Evolutionary conservation across 2,888 invertebrate genomes (phyloP), one percentile per base, ranked within the genome.

Genomic region (Dyspetes luteomarginatus): DNA sequence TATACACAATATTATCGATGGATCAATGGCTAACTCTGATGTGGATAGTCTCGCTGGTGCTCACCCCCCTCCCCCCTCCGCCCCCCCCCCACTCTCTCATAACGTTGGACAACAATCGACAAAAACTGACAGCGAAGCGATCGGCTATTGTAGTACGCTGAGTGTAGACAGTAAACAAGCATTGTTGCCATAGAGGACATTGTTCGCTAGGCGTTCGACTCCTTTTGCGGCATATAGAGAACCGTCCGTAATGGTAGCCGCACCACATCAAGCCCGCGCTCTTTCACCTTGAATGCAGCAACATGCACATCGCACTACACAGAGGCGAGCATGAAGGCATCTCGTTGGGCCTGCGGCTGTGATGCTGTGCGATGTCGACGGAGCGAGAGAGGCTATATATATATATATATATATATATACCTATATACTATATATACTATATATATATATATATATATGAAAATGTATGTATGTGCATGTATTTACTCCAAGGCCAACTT

Each of bases 101-200:
- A 82, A 84, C 76, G 83, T 82, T 75, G 84, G 84, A 83, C 85
- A 88, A 87, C 86, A 90, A 88, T 89, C 87, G 90, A 88, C 88
- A 90, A 90, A 90, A 90, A 89, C 90, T 89, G 89, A 89, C 90
- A 87, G 87, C 87, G 88, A 86, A 88, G 86, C 88, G 89, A 88
- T 84, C 88, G 83, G 82, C 82, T 84, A 89, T 90, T 90, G 89
- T 89, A 81, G 86, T 81, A 75, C 81, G 78, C 87, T 86, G 86
- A 89, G 88, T 88, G 89, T 89, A 90, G 90, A 90, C 89, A 88
- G 90, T 90, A 90, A 91, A 91, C 90, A 90, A 88, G 85, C 88
- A 90, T 91, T 91, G 91, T 77, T 89, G 71, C 22, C 74, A 73
- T 69, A 81, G 81, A 81, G 86, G 83, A 87, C 86, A 88, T 83